phyloP scores from a whole-genome alignment of 2,797 vertebrate species.

The Brotula barbata region DNA sequence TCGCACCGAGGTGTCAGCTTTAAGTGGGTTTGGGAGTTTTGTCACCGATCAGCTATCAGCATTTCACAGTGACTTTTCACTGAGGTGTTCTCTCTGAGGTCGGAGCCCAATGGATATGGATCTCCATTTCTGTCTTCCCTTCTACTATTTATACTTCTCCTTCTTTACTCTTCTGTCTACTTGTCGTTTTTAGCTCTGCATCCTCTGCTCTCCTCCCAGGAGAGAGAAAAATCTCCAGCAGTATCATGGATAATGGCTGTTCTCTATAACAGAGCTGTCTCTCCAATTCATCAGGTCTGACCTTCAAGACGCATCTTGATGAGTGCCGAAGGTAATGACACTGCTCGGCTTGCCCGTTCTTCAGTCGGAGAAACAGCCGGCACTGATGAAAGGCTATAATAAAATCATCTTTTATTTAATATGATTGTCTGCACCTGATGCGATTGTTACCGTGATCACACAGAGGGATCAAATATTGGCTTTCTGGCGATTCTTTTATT shows the following conservation, averaged over 20 bases:
- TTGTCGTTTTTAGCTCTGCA: neutral
- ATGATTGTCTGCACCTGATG: constrained; percentile 32
- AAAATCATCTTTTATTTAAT: constrained; percentile 43
- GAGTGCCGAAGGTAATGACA: constrained; percentile 71
- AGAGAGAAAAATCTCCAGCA: constrained; percentile 72
- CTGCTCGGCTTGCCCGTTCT: constrained; percentile 10
- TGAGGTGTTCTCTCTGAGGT: constrained; percentile 45
- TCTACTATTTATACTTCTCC: neutral
- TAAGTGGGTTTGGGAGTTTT: constrained; percentile 75
- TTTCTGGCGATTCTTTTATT: constrained; percentile 42
- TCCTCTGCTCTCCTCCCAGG: constrained; percentile 12
- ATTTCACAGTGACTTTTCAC: constrained; percentile 59
- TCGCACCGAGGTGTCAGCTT: constrained; percentile 73
- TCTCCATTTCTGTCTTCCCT: constrained; percentile 32
- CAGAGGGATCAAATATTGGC: constrained; percentile 31
- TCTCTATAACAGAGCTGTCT: constrained; percentile 68
- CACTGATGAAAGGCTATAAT: constrained; percentile 51
- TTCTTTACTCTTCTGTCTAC: neutral
- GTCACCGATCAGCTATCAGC: constrained; percentile 75
- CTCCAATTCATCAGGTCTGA: constrained; percentile 78
- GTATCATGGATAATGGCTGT: constrained; percentile 71
- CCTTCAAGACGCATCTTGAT: constrained; percentile 79
- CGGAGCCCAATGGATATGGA: constrained; percentile 40
- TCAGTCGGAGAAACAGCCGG: constrained; percentile 28
- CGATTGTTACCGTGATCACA: constrained; percentile 40